Percentiles rank a stretch among this genome's conserved stretches.
These are phyloP conservation scores for Dexiosoma caninum DNA, from an alignment of 2,888 invertebrate species.

Conservation along the genomic window DNA sequence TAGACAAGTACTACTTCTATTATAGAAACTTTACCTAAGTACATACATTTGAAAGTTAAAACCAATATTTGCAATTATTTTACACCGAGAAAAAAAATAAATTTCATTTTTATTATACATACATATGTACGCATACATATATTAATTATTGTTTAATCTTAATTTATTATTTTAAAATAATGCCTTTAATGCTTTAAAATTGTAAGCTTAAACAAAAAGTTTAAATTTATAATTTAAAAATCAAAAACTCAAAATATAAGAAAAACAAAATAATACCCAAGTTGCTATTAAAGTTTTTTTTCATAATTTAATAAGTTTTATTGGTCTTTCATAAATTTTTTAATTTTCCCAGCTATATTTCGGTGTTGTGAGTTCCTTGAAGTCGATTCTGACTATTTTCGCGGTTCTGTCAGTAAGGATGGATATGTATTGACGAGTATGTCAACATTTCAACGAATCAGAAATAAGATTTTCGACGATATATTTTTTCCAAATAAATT, in stretches of 20 bases:
- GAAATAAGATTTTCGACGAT: no score
- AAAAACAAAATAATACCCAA: conserved; percentile 7
- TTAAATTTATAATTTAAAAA: conserved; percentile 46
- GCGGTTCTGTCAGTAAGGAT: no score
- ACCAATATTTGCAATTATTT: conserved; percentile 36
- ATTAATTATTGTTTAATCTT: conserved; percentile 53
- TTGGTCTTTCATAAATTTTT: conserved; percentile 4
- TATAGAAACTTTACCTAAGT: no score
- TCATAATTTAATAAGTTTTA: conserved; percentile 29
- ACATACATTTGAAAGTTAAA: conserved; percentile 28
- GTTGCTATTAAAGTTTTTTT: conserved; percentile 39
- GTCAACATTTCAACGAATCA: no score
- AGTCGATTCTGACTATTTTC: no score
- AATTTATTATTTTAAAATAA: conserved; percentile 57
- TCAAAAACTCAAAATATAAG: conserved; percentile 25
- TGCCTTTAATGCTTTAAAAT: conserved; percentile 64
- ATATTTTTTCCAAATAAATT: no score
- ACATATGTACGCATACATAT: conserved; percentile 19
- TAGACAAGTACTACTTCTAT: no score
- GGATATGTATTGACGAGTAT: no score
- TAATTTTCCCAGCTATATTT: no score
- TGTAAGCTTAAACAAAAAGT: conserved; percentile 50
- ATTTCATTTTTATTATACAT: conserved; percentile 36
- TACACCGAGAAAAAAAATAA: neutral
- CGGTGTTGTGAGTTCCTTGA: no score